Conservation (phyloP, 2,113 vertebrate species). For the Notothenia rossii region DNA sequence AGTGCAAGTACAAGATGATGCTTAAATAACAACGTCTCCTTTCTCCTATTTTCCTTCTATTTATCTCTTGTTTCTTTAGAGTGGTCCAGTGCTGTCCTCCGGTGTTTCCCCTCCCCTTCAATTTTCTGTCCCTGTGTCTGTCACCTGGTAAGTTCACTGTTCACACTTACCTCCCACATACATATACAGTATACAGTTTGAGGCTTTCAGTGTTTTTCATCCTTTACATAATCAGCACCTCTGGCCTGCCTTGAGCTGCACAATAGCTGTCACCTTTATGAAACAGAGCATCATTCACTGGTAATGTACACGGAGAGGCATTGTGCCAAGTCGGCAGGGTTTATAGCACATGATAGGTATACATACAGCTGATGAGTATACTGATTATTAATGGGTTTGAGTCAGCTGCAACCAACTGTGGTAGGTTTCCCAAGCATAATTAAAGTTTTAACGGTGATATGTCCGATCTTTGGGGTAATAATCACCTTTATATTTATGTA, state of each 20-base stretch:
- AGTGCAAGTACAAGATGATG: constrained; percentile 32
- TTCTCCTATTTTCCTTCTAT: neutral
- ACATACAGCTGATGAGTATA: neutral
- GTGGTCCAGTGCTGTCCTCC: constrained; percentile 66
- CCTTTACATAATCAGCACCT: constrained; percentile 40
- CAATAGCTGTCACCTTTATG: constrained; percentile 35
- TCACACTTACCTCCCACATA: constrained; percentile 30
- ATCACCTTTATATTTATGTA: neutral
- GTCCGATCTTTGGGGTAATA: neutral
- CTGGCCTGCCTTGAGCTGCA: constrained; percentile 3
- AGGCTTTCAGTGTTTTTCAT: constrained; percentile 31
- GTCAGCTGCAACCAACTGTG: no score
- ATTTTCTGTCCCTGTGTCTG: constrained; percentile 54
- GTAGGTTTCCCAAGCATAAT: no score
- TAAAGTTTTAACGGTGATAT: neutral
- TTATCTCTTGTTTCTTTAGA: constrained; percentile 48
- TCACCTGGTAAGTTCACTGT: constrained; percentile 70
- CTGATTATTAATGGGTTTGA: neutral
- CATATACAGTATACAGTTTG: neutral
- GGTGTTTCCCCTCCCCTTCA: constrained; percentile 60
- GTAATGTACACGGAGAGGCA: neutral
- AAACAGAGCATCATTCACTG: neutral
- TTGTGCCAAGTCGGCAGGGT: neutral
- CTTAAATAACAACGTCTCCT: constrained; percentile 33
- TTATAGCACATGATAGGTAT: neutral